These are phyloP conservation scores for Clytia hemisphaerica DNA, from an alignment of 30 jellyfish, hydroid and myxozoan genomes.

Conservation along the genomic window DNA sequence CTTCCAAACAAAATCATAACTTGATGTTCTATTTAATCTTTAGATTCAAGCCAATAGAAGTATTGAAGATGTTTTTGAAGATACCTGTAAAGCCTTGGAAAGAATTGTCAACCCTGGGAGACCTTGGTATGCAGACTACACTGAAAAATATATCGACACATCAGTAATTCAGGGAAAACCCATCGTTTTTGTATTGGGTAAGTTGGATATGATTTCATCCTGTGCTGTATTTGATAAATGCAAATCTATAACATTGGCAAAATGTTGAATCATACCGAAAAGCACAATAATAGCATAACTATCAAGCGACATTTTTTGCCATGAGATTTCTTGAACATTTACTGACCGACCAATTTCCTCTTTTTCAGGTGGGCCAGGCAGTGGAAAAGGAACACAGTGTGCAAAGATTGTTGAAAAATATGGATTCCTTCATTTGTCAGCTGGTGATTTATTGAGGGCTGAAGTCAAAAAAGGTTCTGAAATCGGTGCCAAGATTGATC, in stretches of 20 bases:
- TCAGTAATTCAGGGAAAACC: conserved; percentile 20
- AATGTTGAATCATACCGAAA: too few relatives aligned
- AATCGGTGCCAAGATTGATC: conserved; percentile 43
- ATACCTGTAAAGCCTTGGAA: conserved; percentile 29
- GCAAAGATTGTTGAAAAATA: conserved; percentile 41
- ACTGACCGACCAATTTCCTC: neutral
- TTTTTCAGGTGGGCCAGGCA: conserved; percentile 91
- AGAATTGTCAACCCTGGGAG: neutral
- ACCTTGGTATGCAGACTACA: too few relatives aligned
- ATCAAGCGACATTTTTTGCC: too few relatives aligned
- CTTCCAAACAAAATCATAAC: too few relatives aligned
- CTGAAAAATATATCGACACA: too few relatives aligned
- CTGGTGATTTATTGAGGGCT: conserved; percentile 66
- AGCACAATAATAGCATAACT: too few relatives aligned
- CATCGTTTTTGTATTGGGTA: conserved; percentile 69
- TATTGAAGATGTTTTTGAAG: conserved; percentile 27
- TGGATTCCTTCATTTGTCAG: conserved; percentile 72
- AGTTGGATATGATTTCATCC: too few relatives aligned
- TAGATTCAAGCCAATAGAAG: conserved; percentile 27
- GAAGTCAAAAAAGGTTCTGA: conserved; percentile 59
- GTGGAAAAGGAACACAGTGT: conserved; percentile 96
- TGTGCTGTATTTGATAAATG: too few relatives aligned
- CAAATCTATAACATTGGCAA: too few relatives aligned
- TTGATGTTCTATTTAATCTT: too few relatives aligned
- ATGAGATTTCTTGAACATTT: too few relatives aligned